A percentile compares a stretch with the other conserved stretches of the same genome.
phyloP scores from a whole-genome alignment of 2,797 vertebrate species.

The Rachycentron canadum region DNA sequence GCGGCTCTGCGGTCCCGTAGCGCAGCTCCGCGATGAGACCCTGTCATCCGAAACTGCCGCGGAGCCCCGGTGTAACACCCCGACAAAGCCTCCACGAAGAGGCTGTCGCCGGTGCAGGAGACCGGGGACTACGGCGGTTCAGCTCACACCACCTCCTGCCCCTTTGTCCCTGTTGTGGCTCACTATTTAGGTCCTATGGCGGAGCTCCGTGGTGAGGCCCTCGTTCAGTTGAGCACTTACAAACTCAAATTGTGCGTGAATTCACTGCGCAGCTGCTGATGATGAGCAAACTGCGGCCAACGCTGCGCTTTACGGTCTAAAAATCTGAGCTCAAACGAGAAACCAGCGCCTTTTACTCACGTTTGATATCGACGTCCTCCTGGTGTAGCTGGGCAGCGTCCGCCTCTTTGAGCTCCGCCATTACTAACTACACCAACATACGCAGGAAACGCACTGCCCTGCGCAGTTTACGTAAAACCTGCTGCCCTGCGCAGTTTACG shows the following conservation, averaged over 20 bases:
- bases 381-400: slow-evolving; percentile 80
- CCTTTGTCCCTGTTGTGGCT: slow-evolving; percentile 49
- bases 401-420: slow-evolving; percentile 83
- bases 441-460: slow-evolving; percentile 43
- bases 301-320: background rate
- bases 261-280: background rate
- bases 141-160: background rate
- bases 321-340: background rate
- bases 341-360: slow-evolving; percentile 60
- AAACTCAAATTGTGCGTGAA: slow-evolving; percentile 62
- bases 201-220: slow-evolving; percentile 88
- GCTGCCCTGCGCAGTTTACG: slow-evolving; percentile 57
- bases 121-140: rapidly evolving
- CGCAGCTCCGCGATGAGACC: slow-evolving; percentile 83
- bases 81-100: background rate
- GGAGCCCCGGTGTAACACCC: background rate
- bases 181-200: slow-evolving; percentile 83
- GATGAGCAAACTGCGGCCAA: rapidly evolving
- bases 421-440: slow-evolving; percentile 56
- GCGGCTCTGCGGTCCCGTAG: slow-evolving; percentile 64
- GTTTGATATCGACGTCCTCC: slow-evolving; percentile 83
- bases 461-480: slow-evolving; percentile 61
- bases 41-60: slow-evolving; percentile 16
- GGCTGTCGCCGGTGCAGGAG: rapidly evolving
- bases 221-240: slow-evolving; percentile 72